phyloP scores from a whole-genome alignment of 2,113 vertebrate genomes.

The Gorilla gorilla region DNA sequence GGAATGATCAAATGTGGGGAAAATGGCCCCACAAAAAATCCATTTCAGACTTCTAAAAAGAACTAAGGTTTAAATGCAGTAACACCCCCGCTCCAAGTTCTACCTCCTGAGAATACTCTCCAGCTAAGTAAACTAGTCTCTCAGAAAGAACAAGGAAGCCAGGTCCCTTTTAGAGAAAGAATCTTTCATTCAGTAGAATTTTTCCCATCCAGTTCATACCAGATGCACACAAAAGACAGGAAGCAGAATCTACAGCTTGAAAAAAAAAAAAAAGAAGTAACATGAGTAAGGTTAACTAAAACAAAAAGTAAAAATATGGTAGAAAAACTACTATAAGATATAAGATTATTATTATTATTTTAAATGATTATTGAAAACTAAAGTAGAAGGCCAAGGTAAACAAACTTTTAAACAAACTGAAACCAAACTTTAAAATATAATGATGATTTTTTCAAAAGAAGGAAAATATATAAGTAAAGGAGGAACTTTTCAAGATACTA shows the following conservation, averaged over 20 bases:
- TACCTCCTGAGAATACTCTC: background rate
- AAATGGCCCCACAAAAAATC: background rate
- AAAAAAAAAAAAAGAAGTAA: background rate
- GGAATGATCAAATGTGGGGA: background rate
- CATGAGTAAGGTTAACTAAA: background rate
- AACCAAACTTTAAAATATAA: background rate
- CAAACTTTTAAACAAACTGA: background rate
- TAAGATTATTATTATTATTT: background rate
- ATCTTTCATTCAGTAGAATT: background rate
- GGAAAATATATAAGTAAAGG: background rate
- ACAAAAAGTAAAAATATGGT: background rate
- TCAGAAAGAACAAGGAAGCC: background rate
- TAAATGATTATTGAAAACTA: background rate
- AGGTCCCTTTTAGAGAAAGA: background rate
- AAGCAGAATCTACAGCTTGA: background rate
- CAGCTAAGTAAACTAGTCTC: background rate
- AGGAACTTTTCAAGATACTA: background rate
- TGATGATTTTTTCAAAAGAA: background rate
- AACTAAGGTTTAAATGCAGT: background rate
- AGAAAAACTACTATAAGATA: background rate
- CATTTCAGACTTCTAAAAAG: constrained; percentile 33
- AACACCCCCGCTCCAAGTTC: background rate
- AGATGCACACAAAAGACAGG: background rate
- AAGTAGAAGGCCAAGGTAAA: constrained; percentile 15
- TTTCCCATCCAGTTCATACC: background rate